Evolutionary conservation across 2,113 vertebrate genomes (phyloP).

Genomic region (Oreotragus oreotragus): DNA sequence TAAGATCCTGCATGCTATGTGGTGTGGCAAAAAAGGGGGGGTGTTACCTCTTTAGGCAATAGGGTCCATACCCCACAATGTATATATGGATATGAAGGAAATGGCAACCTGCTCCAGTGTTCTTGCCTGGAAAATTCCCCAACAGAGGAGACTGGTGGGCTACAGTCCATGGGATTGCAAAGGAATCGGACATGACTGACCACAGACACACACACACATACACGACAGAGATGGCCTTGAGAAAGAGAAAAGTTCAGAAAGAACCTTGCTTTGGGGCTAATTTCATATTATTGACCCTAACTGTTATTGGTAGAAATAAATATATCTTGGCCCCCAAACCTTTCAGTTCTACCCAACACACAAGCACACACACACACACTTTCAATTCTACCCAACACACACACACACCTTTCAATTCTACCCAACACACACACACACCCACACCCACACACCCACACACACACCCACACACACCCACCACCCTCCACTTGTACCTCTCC

Average conservation of each 20-base stretch:
- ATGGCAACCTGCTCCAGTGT: not conserved
- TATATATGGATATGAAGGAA: not conserved
- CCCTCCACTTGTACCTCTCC: not conserved
- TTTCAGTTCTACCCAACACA: not conserved
- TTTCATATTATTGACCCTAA: not conserved
- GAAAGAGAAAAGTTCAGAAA: slow-evolving; percentile 8
- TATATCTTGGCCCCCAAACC: not conserved
- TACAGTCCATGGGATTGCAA: not conserved
- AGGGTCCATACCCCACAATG: not conserved
- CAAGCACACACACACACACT: no score
- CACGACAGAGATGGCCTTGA: not conserved
- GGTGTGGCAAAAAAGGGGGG: not conserved
- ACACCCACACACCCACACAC: no score
- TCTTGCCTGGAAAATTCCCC: not conserved
- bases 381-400: no score
- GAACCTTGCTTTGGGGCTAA: not conserved
- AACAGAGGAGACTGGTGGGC: not conserved
- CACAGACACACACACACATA: not conserved
- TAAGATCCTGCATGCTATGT: not conserved
- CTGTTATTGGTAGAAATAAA: not conserved
- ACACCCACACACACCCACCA: not conserved
- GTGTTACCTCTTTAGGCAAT: not conserved
- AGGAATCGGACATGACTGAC: not conserved
- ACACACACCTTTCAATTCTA: no score
- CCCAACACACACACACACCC: no score